A percentile compares a stretch with the other conserved stretches of the same genome.
Conservation (phyloP, 2,113 vertebrate species). For the Trematocara unimaculatum region DNA sequence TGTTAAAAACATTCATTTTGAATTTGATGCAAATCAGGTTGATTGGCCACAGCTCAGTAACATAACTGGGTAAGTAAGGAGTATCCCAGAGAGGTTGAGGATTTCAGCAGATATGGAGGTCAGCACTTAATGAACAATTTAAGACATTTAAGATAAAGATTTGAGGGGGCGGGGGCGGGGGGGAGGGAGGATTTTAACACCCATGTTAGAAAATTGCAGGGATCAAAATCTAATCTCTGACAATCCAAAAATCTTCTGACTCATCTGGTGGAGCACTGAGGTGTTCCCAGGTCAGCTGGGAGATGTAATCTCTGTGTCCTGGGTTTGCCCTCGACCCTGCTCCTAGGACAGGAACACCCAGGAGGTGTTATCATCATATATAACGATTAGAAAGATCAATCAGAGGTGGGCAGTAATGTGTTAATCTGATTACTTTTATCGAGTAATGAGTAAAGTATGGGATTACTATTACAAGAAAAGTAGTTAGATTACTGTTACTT, state of each 20-base stretch:
- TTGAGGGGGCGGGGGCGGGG: fast-evolving
- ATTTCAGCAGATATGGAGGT: background rate
- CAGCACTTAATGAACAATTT: background rate
- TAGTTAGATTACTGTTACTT: background rate
- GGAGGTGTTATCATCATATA: background rate
- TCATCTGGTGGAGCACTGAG: background rate
- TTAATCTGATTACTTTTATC: background rate
- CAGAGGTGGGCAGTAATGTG: background rate
- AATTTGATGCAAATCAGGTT: background rate
- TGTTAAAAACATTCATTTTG: background rate
- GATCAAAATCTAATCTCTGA: background rate
- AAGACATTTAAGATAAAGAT: background rate
- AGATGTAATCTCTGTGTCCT: background rate
- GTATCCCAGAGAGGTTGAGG: background rate
- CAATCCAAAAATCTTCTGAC: background rate
- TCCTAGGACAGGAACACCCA: fast-evolving
- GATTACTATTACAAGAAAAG: background rate
- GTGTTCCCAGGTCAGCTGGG: background rate
- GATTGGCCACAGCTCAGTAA: background rate
- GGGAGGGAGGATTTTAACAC: background rate
- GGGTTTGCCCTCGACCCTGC: background rate
- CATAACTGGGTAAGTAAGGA: background rate
- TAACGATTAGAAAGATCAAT: fast-evolving
- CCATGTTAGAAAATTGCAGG: background rate
- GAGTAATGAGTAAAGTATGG: background rate